Conservation (phyloP, 1,140 invertebrate genomes). For the Macrobrachium rosenbergii region DNA sequence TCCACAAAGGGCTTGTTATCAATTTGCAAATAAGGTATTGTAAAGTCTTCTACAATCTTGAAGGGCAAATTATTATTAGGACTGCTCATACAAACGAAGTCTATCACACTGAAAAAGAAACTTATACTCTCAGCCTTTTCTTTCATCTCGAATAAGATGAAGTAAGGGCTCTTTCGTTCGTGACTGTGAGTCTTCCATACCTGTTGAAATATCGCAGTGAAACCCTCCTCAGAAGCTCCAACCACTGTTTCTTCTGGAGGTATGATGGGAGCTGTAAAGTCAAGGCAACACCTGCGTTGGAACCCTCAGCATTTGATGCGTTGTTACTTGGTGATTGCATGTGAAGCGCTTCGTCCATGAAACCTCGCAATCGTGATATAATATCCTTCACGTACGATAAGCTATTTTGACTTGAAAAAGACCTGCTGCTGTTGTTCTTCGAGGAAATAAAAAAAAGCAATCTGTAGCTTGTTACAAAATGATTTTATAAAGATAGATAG, state of each 20-base stretch:
- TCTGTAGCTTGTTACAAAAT: background rate
- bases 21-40: too few species aligned
- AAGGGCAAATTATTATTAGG: too few species aligned
- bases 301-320: background rate
- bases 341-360: background rate
- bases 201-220: background rate
- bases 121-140: too few species aligned
- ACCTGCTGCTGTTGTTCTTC: background rate
- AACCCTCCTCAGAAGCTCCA: background rate
- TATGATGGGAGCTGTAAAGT: conserved; percentile 6
- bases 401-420: background rate
- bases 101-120: too few species aligned
- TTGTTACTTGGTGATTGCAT: background rate
- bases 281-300: background rate
- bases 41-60: too few species aligned
- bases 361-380: too few species aligned
- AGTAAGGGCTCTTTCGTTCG: background rate
- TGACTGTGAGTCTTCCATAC: background rate
- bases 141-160: too few species aligned
- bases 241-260: conserved; percentile 28
- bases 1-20: too few species aligned
- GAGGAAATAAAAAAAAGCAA: background rate
- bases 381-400: too few species aligned
- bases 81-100: too few species aligned
- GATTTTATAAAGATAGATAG: too few species aligned